These are phyloP conservation scores for Cryptus armator DNA, from an alignment of 2,888 invertebrate genomes.

Conservation along the genomic window DNA sequence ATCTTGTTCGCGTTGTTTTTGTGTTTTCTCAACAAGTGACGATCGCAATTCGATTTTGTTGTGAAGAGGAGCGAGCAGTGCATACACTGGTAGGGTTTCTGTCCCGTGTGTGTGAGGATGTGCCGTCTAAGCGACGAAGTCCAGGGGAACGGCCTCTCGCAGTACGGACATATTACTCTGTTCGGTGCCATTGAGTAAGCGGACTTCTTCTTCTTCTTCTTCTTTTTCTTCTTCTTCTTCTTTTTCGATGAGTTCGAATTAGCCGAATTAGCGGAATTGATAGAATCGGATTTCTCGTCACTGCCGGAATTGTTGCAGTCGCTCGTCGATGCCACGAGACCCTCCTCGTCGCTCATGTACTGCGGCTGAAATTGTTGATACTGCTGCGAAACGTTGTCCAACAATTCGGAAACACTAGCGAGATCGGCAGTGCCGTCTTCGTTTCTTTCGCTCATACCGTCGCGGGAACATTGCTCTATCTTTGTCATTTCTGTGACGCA, in stretches of 20 bases:
- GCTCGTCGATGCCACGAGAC: constrained; percentile 93
- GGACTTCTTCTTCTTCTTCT: constrained; percentile 92
- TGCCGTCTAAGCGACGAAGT: constrained; percentile 97
- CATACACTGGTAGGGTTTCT: constrained; percentile 98
- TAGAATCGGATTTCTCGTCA: constrained; percentile 92
- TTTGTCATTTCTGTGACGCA: constrained; percentile 36
- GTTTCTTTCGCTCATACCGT: constrained; percentile 62
- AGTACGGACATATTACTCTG: constrained; percentile 96
- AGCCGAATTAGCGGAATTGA: constrained; percentile 86
- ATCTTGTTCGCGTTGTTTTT: constrained; percentile 86
- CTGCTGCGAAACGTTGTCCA: constrained; percentile 90
- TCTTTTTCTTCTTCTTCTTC: constrained; percentile 79
- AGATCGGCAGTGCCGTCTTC: constrained; percentile 87
- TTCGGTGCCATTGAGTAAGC: constrained; percentile 98
- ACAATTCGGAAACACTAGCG: constrained; percentile 91
- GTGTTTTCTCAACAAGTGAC: constrained; percentile 96
- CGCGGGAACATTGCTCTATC: constrained; percentile 53
- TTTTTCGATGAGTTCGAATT: constrained; percentile 80
- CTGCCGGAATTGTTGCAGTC: constrained; percentile 94
- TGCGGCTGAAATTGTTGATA: constrained; percentile 83
- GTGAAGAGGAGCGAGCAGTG: constrained; percentile 97
- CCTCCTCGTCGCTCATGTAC: constrained; percentile 89
- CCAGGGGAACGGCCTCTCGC: constrained; percentile 98
- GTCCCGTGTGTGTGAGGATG: constrained; percentile 97
- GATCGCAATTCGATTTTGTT: constrained; percentile 98